Base-by-base conservation (phyloP, 2,113 vertebrate genomes). In the Zootoca vivipara region DNA sequence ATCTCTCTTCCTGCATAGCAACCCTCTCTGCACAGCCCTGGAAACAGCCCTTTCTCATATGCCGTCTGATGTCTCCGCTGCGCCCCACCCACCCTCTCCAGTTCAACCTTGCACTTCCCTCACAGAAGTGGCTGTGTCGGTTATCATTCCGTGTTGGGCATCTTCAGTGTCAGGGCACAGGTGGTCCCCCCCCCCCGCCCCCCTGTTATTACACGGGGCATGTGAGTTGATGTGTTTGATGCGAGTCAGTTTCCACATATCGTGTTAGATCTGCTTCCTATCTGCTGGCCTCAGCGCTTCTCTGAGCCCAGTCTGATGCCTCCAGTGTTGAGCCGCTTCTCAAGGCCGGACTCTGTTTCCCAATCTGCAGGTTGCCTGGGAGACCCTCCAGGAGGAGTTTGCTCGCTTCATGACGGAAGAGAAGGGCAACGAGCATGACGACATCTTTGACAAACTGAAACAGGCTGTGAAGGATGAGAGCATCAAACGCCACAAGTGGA, bases 401-500 rank as follows among this genome's bases (percentile, higher is more conserved):
- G 97, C 98, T 7, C 98, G 98, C 89, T 99, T 99, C 94, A 99
- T 99, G 98, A 98, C 98, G 9, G 99, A 99, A 94, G 98, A 98
- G 90, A 99, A 98, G 96, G 98, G 98, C 87, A 99, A 99, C 96
- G 98, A 99, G 79, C 98, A 99, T 10, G 99, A 99, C 87, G 98
- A 99, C 93, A 99, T 99, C 90, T 99, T 99, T 92, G 99, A 99
- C 96, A 99, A 99, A 94, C 97, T 99, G 87, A 99, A 99, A 93
- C 98, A 99, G 93, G 98, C 99, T 3, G 99, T 99, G 78, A 99
- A 98, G 92, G 99, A 99, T 84, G 99, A 99, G 95, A 98, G 98
- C 92, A 98, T 99, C 90, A 99, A 99, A 90, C 97, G 99, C 75
- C 99, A 99, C 95, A 99, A 98, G 92, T 99, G 99, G 99, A 99